A percentile compares a stretch with the other conserved stretches of the same genome.
phyloP scores from a whole-genome alignment of 2,888 invertebrate genomes.

The Oligia strigilis region DNA sequence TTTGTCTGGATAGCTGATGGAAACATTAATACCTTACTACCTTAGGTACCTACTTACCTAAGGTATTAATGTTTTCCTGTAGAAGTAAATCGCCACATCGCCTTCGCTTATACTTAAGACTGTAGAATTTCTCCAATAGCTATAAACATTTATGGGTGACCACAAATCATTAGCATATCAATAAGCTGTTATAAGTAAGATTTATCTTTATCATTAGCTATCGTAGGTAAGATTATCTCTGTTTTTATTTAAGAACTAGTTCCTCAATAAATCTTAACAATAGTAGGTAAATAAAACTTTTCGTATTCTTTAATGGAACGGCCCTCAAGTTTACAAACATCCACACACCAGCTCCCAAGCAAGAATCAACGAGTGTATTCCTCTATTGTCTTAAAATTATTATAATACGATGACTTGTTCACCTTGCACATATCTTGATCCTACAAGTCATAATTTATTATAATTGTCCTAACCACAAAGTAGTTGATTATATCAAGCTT shows the following conservation, averaged over 20 bases:
- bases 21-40: too few relatives aligned
- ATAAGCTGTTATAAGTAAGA: background rate
- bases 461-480: conserved; percentile 23
- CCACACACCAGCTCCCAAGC: background rate
- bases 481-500: conserved; percentile 25
- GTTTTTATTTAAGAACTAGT: background rate
- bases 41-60: too few relatives aligned
- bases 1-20: too few relatives aligned
- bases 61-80: background rate
- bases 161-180: background rate
- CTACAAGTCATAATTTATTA: conserved; percentile 33
- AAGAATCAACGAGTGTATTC: background rate
- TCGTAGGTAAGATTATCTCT: background rate
- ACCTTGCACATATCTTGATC: conserved; percentile 44
- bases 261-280: background rate
- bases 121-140: background rate
- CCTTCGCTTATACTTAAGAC: background rate
- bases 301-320: background rate
- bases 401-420: conserved; percentile 33
- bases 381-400: conserved; percentile 33
- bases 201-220: background rate
- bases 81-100: background rate
- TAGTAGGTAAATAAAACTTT: background rate
- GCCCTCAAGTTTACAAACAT: background rate
- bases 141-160: background rate